Conservation (phyloP, 2,113 vertebrate species). For the Sinocyclocheilus anshuiensis region DNA sequence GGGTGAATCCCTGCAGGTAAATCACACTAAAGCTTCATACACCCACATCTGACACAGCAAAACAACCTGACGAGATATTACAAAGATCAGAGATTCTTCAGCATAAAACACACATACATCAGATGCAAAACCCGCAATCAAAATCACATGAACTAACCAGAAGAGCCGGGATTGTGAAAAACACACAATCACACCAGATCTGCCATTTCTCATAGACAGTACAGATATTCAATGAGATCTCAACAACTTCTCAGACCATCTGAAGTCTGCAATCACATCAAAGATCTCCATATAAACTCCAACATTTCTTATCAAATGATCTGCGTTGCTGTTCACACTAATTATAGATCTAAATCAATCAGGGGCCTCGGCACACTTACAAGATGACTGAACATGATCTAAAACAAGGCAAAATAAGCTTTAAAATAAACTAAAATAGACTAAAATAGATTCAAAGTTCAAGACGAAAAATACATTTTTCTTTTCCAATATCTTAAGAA, state of each 20-base stretch:
- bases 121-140: too few species aligned
- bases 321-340: neutral
- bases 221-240: neutral
- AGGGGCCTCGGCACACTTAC: neutral
- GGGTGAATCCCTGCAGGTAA: neutral
- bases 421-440: neutral
- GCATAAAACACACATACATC: too few species aligned
- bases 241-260: too few species aligned
- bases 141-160: too few species aligned
- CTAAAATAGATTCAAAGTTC: neutral
- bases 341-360: neutral
- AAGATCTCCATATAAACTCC: neutral
- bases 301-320: neutral
- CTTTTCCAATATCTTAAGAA: too few species aligned
- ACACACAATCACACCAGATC: neutral
- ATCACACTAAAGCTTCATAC: neutral
- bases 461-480: too few species aligned
- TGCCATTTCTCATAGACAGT: neutral
- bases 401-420: neutral
- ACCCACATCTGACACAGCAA: neutral
- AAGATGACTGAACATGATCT: neutral
- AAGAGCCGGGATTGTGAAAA: neutral
- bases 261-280: too few species aligned
- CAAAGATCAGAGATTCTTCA: neutral
- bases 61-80: neutral